Conservation (phyloP, 2,888 invertebrate genomes). For the Rapana venosa region DNA sequence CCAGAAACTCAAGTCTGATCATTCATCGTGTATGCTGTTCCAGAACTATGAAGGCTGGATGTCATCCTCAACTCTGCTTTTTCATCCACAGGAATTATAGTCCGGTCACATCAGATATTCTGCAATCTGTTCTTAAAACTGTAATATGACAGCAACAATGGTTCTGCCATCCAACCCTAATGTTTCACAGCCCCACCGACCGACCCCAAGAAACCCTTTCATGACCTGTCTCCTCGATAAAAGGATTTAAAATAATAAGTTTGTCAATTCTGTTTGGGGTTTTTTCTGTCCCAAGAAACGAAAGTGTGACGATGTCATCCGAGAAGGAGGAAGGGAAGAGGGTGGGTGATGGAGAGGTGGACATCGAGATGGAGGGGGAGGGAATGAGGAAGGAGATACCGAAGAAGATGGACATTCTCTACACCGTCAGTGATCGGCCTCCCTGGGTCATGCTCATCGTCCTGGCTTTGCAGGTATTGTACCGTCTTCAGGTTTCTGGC, state of each 20-base stretch:
- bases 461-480: conserved; percentile 26
- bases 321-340: neutral
- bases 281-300: neutral
- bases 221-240: too few relatives aligned
- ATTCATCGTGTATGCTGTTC: too few relatives aligned
- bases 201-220: too few relatives aligned
- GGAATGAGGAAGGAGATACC: neutral
- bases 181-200: too few relatives aligned
- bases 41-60: too few relatives aligned
- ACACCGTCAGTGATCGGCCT: conserved; percentile 16
- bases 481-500: neutral
- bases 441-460: conserved; percentile 8
- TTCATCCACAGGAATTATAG: too few relatives aligned
- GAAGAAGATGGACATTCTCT: conserved; percentile 20
- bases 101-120: too few relatives aligned
- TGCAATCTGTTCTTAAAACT: too few relatives aligned
- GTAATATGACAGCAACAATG: too few relatives aligned
- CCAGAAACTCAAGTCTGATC: too few relatives aligned
- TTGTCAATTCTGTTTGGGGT: neutral
- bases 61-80: too few relatives aligned
- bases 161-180: too few relatives aligned
- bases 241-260: neutral
- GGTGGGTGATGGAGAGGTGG: neutral
- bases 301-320: neutral
- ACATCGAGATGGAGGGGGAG: neutral